A percentile compares a stretch with the other conserved stretches of the same genome.
phyloP scores from a whole-genome alignment of 1,140 invertebrate species.

The Adoxophyes honmai region DNA sequence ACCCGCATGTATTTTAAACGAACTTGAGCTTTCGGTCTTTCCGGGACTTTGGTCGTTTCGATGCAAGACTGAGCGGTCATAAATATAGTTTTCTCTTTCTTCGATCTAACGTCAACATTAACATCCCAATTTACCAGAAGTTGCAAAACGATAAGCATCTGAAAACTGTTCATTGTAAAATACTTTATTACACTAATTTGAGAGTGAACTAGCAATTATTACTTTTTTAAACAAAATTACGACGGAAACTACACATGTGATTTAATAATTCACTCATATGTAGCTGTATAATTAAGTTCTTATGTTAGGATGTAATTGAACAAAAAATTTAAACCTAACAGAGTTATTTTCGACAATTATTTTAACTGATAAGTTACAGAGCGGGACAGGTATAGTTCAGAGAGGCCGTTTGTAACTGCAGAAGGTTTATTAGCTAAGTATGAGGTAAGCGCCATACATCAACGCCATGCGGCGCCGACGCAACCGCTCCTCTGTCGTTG shows the following conservation, averaged over 20 bases:
- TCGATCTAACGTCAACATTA: slow-evolving; percentile 17
- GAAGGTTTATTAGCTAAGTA: slow-evolving; percentile 63
- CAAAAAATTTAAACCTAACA: background rate
- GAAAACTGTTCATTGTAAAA: background rate
- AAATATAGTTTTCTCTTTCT: slow-evolving; percentile 37
- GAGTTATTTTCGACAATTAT: background rate
- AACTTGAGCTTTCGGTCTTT: slow-evolving; percentile 49
- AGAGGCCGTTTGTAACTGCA: slow-evolving; percentile 37
- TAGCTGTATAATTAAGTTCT: no score
- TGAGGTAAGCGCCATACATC: slow-evolving; percentile 64
- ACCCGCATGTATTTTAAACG: slow-evolving; percentile 61
- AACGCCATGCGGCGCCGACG: slow-evolving; percentile 58
- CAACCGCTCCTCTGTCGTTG: slow-evolving; percentile 46
- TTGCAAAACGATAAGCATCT: background rate
- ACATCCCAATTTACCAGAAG: background rate
- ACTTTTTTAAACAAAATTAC: slow-evolving; percentile 10
- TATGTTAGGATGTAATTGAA: no score
- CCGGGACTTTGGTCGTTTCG: slow-evolving; percentile 34
- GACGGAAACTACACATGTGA: background rate
- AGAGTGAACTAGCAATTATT: slow-evolving; percentile 20
- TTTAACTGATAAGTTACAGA: slow-evolving; percentile 29
- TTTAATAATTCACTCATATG: background rate
- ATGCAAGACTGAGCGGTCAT: slow-evolving; percentile 21
- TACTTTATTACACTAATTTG: slow-evolving; percentile 4
- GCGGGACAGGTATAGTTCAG: slow-evolving; percentile 53